A percentile compares a stretch with the other conserved stretches of the same genome.
phyloP scores from a whole-genome alignment of 23 tunicate species.

The Ascidia mentula region DNA sequence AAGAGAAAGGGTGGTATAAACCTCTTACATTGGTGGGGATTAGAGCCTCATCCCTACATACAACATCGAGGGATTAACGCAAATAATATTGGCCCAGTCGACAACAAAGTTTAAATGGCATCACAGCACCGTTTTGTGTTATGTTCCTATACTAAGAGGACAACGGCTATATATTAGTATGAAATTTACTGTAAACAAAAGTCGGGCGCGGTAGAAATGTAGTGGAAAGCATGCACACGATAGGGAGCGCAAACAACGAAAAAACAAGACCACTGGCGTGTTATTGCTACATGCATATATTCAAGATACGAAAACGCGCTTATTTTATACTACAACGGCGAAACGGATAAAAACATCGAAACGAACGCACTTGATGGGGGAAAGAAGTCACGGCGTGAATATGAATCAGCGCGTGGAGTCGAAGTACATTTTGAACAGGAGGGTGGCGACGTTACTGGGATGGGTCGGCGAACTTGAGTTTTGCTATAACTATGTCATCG shows the following conservation, averaged over 20 bases:
- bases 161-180: background rate
- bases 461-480: slow-evolving; percentile 18
- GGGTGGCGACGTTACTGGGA: slow-evolving; percentile 15
- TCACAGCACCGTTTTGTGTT: too few relatives aligned
- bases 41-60: slow-evolving; percentile 13
- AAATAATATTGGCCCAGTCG: too few relatives aligned
- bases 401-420: slow-evolving; percentile 33
- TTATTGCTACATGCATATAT: background rate
- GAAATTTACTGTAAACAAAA: slow-evolving; percentile 1
- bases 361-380: background rate
- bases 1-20: slow-evolving; percentile 12
- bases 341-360: background rate
- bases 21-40: slow-evolving; percentile 3
- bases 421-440: slow-evolving; percentile 46
- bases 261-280: slow-evolving; percentile 35
- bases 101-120: too few relatives aligned
- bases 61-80: background rate
- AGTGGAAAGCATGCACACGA: slow-evolving; percentile 7
- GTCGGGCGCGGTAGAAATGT: slow-evolving; percentile 8
- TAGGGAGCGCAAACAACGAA: background rate
- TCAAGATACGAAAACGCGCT: slow-evolving; percentile 13
- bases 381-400: background rate
- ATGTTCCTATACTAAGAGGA: too few relatives aligned
- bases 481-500: slow-evolving; percentile 74
- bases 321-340: background rate